Conservation (phyloP, 2,113 vertebrate genomes). For the Procavia capensis region DNA sequence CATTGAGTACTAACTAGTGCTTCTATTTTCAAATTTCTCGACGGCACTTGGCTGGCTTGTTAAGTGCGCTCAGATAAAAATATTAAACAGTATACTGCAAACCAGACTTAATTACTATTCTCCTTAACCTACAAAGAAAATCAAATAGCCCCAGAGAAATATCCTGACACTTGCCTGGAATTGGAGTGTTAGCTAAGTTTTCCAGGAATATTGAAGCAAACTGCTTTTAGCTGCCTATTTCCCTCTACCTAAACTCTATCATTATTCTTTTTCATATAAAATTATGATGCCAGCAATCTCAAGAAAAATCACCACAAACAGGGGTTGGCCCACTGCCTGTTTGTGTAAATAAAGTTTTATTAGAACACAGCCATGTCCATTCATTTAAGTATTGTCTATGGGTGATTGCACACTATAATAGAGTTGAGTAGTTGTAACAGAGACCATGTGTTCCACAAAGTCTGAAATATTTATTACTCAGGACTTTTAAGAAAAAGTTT, state of each 20-base stretch:
- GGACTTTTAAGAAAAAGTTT: neutral
- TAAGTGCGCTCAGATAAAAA: neutral
- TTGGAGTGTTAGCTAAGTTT: conserved; percentile 16
- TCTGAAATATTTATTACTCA: neutral
- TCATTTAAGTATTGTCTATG: neutral
- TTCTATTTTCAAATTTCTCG: conserved; percentile 48
- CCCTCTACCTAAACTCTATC: neutral
- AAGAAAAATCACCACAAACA: conserved; percentile 3
- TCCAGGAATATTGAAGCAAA: conserved; percentile 40
- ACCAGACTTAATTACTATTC: conserved; percentile 33
- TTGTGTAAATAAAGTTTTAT: neutral
- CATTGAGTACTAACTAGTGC: neutral
- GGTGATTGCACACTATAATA: neutral
- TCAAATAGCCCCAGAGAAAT: neutral
- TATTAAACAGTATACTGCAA: conserved; percentile 40
- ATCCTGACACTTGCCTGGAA: conserved; percentile 10
- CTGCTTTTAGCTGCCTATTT: conserved; percentile 17
- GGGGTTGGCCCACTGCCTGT: neutral
- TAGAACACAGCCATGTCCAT: neutral
- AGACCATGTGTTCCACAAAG: neutral
- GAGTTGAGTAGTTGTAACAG: neutral
- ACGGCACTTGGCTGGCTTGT: too few species aligned
- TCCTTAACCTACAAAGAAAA: conserved; percentile 45
- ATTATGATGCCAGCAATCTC: neutral
- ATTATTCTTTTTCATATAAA: conserved; percentile 44